A percentile compares a stretch with the other conserved stretches of the same genome.
Conservation (phyloP, 1,140 invertebrate genomes). For the Tetraneura akinire region DNA sequence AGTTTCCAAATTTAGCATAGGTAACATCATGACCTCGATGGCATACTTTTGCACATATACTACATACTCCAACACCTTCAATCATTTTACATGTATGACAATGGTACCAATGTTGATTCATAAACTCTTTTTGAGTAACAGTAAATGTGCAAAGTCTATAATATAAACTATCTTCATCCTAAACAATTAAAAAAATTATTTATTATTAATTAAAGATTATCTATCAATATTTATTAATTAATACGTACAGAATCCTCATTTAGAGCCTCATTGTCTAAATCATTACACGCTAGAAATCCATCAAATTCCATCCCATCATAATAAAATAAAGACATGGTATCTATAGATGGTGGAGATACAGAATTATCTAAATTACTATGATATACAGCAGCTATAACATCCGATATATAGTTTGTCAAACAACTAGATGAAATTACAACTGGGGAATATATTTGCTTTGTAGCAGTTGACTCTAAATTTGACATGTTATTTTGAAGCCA, state of each 20-base stretch:
- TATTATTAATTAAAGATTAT: background rate
- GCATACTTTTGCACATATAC: conserved; percentile 94
- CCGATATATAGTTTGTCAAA: conserved; percentile 31
- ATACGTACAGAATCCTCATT: conserved; percentile 40
- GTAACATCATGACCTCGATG: conserved; percentile 95
- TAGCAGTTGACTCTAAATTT: background rate
- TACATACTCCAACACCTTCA: conserved; percentile 96
- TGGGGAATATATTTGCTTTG: conserved; percentile 10
- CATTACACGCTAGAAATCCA: conserved; percentile 40
- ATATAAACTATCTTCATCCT: conserved; percentile 91
- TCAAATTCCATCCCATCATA: conserved; percentile 46
- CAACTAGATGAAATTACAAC: conserved; percentile 40
- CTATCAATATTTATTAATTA: background rate
- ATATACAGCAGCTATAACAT: conserved; percentile 30
- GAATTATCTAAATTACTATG: background rate
- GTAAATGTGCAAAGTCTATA: conserved; percentile 97
- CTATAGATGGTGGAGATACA: conserved; percentile 8
- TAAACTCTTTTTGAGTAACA: conserved; percentile 95
- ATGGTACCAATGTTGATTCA: conserved; percentile 98
- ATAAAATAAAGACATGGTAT: conserved; percentile 32
- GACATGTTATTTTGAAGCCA: conserved; percentile 14
- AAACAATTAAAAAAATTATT: conserved; percentile 47
- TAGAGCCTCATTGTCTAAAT: conserved; percentile 1
- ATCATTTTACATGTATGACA: conserved; percentile 98
- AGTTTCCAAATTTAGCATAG: conserved; percentile 97